These are phyloP conservation scores for Ptychoptera albimana DNA, from an alignment of 2,888 invertebrate species.

Conservation along the genomic window DNA sequence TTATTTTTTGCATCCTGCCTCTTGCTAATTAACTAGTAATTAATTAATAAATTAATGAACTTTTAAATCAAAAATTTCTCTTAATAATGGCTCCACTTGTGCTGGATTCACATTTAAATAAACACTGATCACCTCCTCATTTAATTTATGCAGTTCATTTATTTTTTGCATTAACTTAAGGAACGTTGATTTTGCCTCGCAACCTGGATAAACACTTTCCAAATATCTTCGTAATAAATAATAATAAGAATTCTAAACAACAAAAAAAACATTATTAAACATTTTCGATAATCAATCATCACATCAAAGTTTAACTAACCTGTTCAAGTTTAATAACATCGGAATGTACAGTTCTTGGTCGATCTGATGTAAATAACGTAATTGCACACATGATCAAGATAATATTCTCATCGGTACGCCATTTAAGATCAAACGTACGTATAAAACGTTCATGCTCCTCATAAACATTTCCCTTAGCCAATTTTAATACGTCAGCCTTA, in stretches of 20 bases:
- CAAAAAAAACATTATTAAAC: constrained; percentile 4
- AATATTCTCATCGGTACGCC: constrained; percentile 76
- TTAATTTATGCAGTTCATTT: constrained; percentile 71
- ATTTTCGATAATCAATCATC: background rate
- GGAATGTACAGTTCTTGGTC: constrained; percentile 62
- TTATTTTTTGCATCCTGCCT: no score
- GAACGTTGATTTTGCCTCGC: constrained; percentile 77
- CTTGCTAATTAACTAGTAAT: no score
- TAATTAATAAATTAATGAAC: constrained; percentile 26
- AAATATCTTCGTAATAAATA: constrained; percentile 70
- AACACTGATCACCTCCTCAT: constrained; percentile 82
- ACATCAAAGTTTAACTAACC: constrained; percentile 37
- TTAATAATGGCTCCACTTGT: constrained; percentile 78
- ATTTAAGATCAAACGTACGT: constrained; percentile 67
- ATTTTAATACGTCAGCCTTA: constrained; percentile 77
- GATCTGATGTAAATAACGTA: constrained; percentile 71
- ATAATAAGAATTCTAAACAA: constrained; percentile 68
- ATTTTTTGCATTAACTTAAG: constrained; percentile 81
- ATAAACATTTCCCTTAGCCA: constrained; percentile 79
- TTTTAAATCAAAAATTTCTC: constrained; percentile 91
- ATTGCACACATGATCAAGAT: constrained; percentile 86
- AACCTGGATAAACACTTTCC: constrained; percentile 68
- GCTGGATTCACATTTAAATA: constrained; percentile 85
- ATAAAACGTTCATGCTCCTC: constrained; percentile 74
- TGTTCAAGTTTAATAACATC: constrained; percentile 77